Conservation (phyloP, 2,113 vertebrate genomes). For the Trinectes maculatus region DNA sequence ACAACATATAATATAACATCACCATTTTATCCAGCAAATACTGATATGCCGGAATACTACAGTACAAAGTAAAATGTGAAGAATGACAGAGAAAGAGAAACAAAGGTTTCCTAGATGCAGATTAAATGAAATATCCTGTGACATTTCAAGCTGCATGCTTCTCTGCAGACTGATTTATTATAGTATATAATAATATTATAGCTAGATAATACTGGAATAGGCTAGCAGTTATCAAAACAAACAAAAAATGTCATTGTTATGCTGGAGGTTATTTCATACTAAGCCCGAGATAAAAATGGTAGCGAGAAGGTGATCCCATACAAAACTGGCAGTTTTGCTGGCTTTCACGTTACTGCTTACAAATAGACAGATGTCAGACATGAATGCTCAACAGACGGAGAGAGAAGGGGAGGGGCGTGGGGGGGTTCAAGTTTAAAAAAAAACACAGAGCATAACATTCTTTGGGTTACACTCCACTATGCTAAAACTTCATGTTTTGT, state of each 20-base stretch:
- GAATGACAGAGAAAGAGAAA: no score
- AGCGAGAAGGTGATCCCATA: conserved; percentile 77
- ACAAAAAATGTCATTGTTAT: background rate
- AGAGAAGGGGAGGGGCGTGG: conserved; percentile 41
- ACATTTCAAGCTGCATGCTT: background rate
- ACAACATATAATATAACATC: no score
- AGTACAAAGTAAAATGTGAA: no score
- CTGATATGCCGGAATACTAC: no score
- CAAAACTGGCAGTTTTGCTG: conserved; percentile 66
- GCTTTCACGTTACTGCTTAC: conserved; percentile 67
- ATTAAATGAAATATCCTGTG: no score
- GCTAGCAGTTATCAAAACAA: background rate
- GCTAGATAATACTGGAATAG: background rate
- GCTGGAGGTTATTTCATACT: conserved; percentile 5
- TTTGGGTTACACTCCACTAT: conserved; percentile 40
- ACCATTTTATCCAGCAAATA: background rate
- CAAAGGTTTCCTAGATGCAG: no score
- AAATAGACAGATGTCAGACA: conserved; percentile 80
- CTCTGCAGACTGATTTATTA: background rate
- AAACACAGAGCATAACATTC: conserved; percentile 56
- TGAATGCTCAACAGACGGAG: conserved; percentile 72
- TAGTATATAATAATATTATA: background rate
- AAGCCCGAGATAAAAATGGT: conserved; percentile 53
- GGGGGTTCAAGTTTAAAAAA: conserved; percentile 75
- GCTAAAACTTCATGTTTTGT: background rate